Base-by-base conservation (phyloP, 2,888 invertebrate genomes). In the Melangyna quadrimaculata region DNA sequence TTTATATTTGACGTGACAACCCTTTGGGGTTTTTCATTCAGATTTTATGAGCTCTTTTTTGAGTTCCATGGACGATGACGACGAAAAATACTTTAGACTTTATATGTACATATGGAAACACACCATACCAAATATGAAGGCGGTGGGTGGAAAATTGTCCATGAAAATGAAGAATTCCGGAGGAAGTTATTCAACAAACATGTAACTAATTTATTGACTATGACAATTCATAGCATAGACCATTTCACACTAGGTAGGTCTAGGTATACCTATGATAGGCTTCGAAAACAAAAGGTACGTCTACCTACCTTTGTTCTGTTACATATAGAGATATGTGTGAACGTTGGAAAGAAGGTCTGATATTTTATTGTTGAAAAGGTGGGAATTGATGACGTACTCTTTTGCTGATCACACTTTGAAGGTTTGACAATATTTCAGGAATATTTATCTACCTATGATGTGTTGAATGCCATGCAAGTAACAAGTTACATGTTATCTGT, bases 161-260 rank as follows among this genome's bases (percentile, higher is more conserved):
- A 45, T 65, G 65, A 75, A 19, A 63, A 69, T 65, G 40, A 71
- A 61, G 59, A 69, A 73, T 78, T 73, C 78, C 82, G 69, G 79
- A 83, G 83, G 83, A 83, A 83, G 83, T 70, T 83, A 65, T 51
- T 51, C 35, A 51, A 35, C 48, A 32, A 40, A 29, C 48, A n/a
- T 67, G 35, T 74, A 83, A 83, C 73, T 73, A 70, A 83, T 69
- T 63, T 83, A 77, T 71, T 77, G 71, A 74, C 45, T 65, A 35
- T 78, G 82, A 69, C 67, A 40, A 48, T 53, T 55, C 51, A 27
- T 37, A 43, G 22, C 43, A 48, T 61, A 63, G 27, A 45, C 14
- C 19, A 45, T 1, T 2, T 37, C 22, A 43, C 32, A 45, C 6
- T 40, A n/a, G n/a, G n/a, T n/a, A n/a, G n/a, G n/a, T n/a, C n/a